Percentiles rank a stretch among this genome's conserved stretches.
These are phyloP conservation scores for Cyprinus carpio DNA, from an alignment of 2,113 vertebrate species.

Conservation along the genomic window DNA sequence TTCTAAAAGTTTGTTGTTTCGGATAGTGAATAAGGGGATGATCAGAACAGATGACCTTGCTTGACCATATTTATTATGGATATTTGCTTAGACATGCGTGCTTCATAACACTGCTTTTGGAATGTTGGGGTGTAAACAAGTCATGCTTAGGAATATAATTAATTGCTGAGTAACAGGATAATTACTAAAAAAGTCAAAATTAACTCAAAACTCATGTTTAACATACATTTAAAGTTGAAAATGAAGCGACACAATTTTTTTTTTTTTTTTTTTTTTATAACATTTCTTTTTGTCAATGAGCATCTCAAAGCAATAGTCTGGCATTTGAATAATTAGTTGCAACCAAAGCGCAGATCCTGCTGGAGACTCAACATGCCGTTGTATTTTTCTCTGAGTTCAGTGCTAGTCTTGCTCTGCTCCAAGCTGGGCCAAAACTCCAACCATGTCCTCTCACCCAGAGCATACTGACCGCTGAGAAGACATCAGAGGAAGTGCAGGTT, in stretches of 20 bases:
- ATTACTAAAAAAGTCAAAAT: background rate
- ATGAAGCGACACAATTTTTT: background rate
- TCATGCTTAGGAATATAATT: background rate
- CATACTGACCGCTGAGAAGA: background rate
- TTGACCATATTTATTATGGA: background rate
- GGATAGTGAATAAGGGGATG: background rate
- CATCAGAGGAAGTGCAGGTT: background rate
- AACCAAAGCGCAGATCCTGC: background rate
- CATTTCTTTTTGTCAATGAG: background rate
- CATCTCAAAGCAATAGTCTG: background rate
- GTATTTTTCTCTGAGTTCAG: slow-evolving; percentile 1
- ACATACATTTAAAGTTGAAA: background rate
- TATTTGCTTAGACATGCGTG: background rate
- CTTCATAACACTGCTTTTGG: background rate
- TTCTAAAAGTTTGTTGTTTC: background rate
- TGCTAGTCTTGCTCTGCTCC: background rate
- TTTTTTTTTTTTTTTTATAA: background rate
- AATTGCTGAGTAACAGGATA: background rate
- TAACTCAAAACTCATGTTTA: background rate
- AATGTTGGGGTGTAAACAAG: background rate
- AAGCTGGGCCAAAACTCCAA: slow-evolving; percentile 5
- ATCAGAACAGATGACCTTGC: background rate
- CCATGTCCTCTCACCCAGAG: slow-evolving; percentile 11
- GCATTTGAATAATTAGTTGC: background rate
- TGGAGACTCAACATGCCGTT: slow-evolving; percentile 4